Percentiles rank a stretch among this genome's conserved stretches.
phyloP scores from a whole-genome alignment of 2,888 invertebrate genomes.

The Drosophila neoperkinsi region DNA sequence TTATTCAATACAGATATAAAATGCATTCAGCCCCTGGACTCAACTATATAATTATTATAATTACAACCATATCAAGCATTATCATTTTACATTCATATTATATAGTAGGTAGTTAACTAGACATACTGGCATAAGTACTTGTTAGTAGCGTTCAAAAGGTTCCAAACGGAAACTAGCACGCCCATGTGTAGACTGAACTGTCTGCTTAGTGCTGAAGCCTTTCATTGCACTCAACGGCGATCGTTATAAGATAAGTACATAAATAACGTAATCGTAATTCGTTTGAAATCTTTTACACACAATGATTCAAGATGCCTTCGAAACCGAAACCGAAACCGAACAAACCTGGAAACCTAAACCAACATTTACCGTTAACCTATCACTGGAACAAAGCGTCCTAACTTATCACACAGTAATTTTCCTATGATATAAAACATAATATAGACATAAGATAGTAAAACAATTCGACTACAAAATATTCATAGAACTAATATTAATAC shows the following conservation, averaged over 20 bases:
- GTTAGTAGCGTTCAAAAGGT: neutral
- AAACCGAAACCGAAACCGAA: slow-evolving; percentile 16
- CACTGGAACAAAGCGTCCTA: slow-evolving; percentile 57
- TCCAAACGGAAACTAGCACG: neutral
- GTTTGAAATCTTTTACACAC: slow-evolving; percentile 1
- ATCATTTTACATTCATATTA: neutral
- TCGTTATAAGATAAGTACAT: slow-evolving; percentile 15
- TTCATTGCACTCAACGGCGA: slow-evolving; percentile 39
- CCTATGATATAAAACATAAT: slow-evolving; percentile 22
- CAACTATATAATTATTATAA: neutral
- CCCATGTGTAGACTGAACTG: neutral
- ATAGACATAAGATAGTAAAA: slow-evolving; percentile 17
- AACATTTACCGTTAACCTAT: slow-evolving; percentile 39
- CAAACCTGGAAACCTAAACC: slow-evolving; percentile 11
- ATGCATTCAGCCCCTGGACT: slow-evolving; percentile 18
- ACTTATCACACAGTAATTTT: slow-evolving; percentile 59
- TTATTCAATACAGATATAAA: slow-evolving; percentile 4
- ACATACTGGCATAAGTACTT: slow-evolving; percentile 31
- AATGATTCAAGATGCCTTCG: slow-evolving; percentile 13
- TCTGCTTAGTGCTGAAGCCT: neutral
- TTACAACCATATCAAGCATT: slow-evolving; percentile 6
- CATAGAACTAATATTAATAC: slow-evolving; percentile 4
- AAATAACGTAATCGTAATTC: slow-evolving; percentile 5
- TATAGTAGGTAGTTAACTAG: slow-evolving; percentile 11
- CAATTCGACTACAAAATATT: slow-evolving; percentile 3